A percentile compares a stretch with the other conserved stretches of the same genome.
These are phyloP conservation scores for Cerastis rubricosa DNA, from an alignment of 2,888 invertebrate genomes.

Conservation along the genomic window DNA sequence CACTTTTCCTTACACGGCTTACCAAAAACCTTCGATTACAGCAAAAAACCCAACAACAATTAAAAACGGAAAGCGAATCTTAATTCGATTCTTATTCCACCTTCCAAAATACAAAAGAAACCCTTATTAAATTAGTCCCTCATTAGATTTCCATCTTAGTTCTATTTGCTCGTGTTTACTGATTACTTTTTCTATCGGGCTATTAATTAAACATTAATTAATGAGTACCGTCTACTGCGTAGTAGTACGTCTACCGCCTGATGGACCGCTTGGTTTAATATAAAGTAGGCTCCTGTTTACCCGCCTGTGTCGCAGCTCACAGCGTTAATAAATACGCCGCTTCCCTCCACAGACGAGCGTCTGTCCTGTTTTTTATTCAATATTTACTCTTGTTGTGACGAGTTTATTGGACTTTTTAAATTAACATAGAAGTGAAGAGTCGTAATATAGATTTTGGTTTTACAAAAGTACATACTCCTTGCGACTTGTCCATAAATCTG, in stretches of 20 bases:
- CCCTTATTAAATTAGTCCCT: constrained; percentile 53
- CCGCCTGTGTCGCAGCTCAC: constrained; percentile 82
- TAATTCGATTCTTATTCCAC: constrained; percentile 31
- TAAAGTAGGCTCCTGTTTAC: constrained; percentile 86
- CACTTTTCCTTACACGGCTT: not conserved
- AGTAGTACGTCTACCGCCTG: constrained; percentile 49
- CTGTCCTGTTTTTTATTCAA: constrained; percentile 79
- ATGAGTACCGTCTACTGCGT: constrained; percentile 53
- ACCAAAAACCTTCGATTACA: not conserved
- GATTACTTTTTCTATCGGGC: constrained; percentile 61
- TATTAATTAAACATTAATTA: constrained; percentile 62
- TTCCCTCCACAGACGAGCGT: constrained; percentile 77
- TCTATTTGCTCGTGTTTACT: constrained; percentile 57
- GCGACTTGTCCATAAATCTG: not conserved
- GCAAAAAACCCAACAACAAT: constrained; percentile 14
- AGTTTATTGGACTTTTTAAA: constrained; percentile 63
- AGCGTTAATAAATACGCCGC: constrained; percentile 84
- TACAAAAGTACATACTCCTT: not conserved
- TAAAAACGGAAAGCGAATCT: constrained; percentile 31
- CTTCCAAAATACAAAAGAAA: constrained; percentile 28
- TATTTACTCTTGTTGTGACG: constrained; percentile 78
- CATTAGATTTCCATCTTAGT: constrained; percentile 55
- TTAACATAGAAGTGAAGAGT: constrained; percentile 32
- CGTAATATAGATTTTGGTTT: constrained; percentile 3
- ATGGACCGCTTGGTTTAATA: constrained; percentile 81